These are phyloP conservation scores for Lipophrys pholis DNA, from an alignment of 2,113 vertebrate species.

Conservation along the genomic window DNA sequence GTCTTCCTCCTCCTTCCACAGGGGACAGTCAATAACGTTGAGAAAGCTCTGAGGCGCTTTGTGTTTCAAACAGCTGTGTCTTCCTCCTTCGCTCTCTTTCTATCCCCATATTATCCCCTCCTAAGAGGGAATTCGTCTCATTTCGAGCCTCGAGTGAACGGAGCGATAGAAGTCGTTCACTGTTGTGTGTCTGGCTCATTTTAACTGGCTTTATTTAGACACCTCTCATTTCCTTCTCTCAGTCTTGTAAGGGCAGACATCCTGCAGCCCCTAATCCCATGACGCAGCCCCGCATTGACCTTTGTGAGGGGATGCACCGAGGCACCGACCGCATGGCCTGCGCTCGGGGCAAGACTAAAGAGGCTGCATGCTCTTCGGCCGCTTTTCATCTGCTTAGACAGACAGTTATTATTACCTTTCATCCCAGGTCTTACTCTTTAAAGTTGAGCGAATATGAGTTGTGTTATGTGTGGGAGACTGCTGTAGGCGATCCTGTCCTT, in stretches of 20 bases:
- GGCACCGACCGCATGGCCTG: conserved; percentile 14
- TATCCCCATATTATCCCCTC: conserved; percentile 24
- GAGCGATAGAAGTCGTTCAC: conserved; percentile 28
- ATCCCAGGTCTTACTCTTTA: conserved; percentile 74
- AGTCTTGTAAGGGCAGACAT: conserved; percentile 70
- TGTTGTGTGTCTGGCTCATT: conserved; percentile 70
- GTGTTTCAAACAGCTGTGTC: conserved; percentile 50
- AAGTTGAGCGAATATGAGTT: conserved; percentile 75
- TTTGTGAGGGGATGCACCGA: conserved; percentile 43
- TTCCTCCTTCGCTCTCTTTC: background rate
- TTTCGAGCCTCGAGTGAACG: conserved; percentile 31
- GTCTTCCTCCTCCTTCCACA: conserved; percentile 28
- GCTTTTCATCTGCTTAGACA: conserved; percentile 73
- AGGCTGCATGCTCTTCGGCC: conserved; percentile 34
- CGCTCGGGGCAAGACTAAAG: conserved; percentile 30
- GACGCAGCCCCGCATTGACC: conserved; percentile 66
- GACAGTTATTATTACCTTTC: conserved; percentile 74
- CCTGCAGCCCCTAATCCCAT: conserved; percentile 75
- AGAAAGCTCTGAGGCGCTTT: conserved; percentile 13
- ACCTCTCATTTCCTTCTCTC: conserved; percentile 83
- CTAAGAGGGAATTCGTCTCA: conserved; percentile 24
- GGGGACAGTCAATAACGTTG: conserved; percentile 51
- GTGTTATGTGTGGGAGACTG: conserved; percentile 67
- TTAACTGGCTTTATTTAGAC: conserved; percentile 80
- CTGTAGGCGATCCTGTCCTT: conserved; percentile 64